A percentile compares a stretch with the other conserved stretches of the same genome.
Conservation (phyloP, 2,888 invertebrate species). For the Reticulitermes lucifugus region DNA sequence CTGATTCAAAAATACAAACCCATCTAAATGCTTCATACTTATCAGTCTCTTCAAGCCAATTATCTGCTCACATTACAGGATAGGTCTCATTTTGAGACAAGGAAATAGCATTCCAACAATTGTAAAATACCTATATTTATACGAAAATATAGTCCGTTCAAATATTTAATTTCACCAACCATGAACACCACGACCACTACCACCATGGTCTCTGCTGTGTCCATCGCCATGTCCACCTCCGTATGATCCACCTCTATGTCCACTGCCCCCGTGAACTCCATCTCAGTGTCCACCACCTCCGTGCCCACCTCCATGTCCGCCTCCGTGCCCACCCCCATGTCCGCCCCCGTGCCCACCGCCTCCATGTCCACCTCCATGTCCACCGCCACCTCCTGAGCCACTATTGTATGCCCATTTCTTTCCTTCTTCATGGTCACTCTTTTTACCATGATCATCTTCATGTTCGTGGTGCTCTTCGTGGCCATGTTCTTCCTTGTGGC, state of each 20-base stretch:
- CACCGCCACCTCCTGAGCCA: background rate
- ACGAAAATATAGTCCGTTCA: background rate
- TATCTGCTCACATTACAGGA: background rate
- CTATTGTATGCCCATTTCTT: conserved; percentile 70
- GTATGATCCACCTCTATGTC: background rate
- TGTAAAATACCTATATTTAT: background rate
- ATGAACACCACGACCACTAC: background rate
- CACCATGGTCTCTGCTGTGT: background rate
- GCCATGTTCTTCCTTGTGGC: conserved; percentile 69
- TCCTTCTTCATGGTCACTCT: conserved; percentile 64
- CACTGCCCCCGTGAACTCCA: conserved; percentile 7
- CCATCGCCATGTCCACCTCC: conserved; percentile 2
- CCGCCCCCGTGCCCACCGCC: background rate
- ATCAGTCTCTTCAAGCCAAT: background rate
- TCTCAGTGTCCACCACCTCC: background rate
- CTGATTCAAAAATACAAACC: too few relatives aligned
- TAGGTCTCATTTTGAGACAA: background rate
- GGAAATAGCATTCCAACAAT: background rate
- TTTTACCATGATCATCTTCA: conserved; percentile 65
- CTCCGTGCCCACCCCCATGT: background rate
- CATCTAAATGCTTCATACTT: background rate
- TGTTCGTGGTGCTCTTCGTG: conserved; percentile 69
- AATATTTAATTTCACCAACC: background rate
- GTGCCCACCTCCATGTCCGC: conserved; percentile 19
- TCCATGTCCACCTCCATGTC: conserved; percentile 3